These are phyloP conservation scores for Parazoanthus darwini DNA, from an alignment of 92 coral and sea anemone species.

Conservation along the genomic window DNA sequence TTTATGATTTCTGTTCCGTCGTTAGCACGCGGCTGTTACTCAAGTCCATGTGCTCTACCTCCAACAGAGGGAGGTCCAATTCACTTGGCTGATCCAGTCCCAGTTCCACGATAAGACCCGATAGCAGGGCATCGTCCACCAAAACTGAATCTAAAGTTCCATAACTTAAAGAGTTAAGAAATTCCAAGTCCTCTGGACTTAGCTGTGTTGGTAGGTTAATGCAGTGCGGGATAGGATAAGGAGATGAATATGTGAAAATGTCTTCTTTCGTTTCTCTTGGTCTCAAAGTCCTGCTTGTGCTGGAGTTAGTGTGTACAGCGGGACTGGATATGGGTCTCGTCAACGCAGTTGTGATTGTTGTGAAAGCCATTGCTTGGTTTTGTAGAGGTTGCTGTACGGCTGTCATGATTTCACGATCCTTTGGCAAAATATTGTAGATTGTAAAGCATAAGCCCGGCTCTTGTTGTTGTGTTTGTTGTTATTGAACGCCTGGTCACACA, in stretches of 20 bases:
- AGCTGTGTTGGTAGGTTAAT: conserved; percentile 37
- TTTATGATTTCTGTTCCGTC: conserved; percentile 3
- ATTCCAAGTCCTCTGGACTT: conserved; percentile 40
- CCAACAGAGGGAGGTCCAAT: conserved; percentile 25
- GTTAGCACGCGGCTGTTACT: conserved; percentile 29
- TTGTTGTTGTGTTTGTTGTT: conserved; percentile 2
- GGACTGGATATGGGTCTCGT: conserved; percentile 39
- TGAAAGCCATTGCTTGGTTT: conserved; percentile 33
- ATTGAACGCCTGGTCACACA: conserved; percentile 7
- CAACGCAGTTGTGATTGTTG: conserved; percentile 30
- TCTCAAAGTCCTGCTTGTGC: not conserved
- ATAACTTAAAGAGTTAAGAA: conserved; percentile 14
- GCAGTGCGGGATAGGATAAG: conserved; percentile 40
- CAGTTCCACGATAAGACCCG: conserved; percentile 30
- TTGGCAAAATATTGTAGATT: not conserved
- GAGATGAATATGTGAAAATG: conserved; percentile 33
- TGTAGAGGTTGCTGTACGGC: conserved; percentile 26
- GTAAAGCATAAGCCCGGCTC: not conserved
- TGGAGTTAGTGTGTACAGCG: conserved; percentile 14
- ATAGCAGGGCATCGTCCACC: conserved; percentile 14
- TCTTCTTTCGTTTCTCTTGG: conserved; percentile 31
- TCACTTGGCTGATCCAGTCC: conserved; percentile 30
- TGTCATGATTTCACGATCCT: not conserved
- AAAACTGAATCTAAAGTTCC: conserved; percentile 24
- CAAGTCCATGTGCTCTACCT: conserved; percentile 29